Conservation (phyloP, 1,140 invertebrate genomes). For the Aphelenchoides avenae region DNA sequence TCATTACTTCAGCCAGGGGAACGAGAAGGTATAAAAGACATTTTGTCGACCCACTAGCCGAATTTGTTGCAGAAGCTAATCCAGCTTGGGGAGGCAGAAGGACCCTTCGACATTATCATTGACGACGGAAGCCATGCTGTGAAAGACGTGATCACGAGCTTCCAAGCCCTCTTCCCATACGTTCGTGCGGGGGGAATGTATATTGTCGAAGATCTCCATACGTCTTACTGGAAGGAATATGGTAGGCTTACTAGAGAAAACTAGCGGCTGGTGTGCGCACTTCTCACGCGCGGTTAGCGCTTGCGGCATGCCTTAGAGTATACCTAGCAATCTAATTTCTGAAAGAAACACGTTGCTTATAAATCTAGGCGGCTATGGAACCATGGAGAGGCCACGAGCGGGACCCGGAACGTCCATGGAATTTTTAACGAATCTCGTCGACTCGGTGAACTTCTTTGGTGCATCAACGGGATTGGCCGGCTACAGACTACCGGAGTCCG, state of each 20-base stretch:
- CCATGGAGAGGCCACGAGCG: neutral
- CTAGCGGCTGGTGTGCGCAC: too few species aligned
- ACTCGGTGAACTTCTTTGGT: constrained; percentile 9
- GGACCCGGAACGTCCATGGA: constrained; percentile 4
- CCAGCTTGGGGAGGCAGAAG: neutral
- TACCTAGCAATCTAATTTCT: too few species aligned
- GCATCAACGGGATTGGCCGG: too few species aligned
- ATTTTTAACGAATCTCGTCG: constrained; percentile 7
- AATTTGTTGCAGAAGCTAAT: neutral
- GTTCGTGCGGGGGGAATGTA: constrained; percentile 9
- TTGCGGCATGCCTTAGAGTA: too few species aligned
- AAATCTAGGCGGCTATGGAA: constrained; percentile 2
- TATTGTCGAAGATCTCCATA: constrained; percentile 16
- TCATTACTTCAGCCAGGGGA: constrained; percentile 7
- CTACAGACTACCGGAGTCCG: too few species aligned
- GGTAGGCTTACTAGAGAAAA: too few species aligned
- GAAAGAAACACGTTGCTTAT: too few species aligned
- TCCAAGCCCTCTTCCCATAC: constrained; percentile 7
- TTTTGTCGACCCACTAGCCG: too few species aligned
- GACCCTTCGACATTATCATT: constrained; percentile 11
- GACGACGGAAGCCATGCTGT: constrained; percentile 12
- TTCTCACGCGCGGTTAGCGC: too few species aligned
- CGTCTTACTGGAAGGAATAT: constrained; percentile 6
- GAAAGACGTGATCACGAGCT: constrained; percentile 4
- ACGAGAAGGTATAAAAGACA: too few species aligned